These are phyloP conservation scores for Dryobota labecula DNA, from an alignment of 2,888 invertebrate species.

Conservation along the genomic window DNA sequence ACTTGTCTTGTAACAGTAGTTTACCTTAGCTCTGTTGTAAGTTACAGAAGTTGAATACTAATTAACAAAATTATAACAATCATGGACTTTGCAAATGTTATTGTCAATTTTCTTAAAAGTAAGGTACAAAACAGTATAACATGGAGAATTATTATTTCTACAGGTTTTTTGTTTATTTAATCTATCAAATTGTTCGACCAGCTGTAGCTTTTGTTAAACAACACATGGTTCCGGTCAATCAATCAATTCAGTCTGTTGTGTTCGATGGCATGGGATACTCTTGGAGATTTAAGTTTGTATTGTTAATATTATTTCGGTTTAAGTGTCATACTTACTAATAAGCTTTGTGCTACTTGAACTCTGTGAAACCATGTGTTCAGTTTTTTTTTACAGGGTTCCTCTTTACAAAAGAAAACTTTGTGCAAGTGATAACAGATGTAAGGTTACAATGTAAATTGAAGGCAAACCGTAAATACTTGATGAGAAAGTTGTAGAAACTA, in stretches of 20 bases:
- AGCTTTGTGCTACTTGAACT: background rate
- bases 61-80: no score
- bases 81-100: background rate
- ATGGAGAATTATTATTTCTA: background rate
- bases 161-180: background rate
- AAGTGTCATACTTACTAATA: no score
- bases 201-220: conserved; percentile 1
- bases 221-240: conserved; percentile 30
- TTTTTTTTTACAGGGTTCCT: background rate
- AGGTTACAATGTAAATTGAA: conserved; percentile 18
- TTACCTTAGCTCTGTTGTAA: background rate
- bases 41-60: background rate
- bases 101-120: no score
- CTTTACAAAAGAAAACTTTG: conserved; percentile 3
- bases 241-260: conserved; percentile 23
- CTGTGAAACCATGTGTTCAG: background rate
- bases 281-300: background rate
- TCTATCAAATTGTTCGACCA: background rate
- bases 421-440: conserved; percentile 13
- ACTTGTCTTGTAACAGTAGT: background rate
- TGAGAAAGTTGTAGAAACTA: conserved; percentile 58
- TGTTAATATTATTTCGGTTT: background rate
- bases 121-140: background rate
- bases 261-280: background rate
- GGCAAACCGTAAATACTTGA: conserved; percentile 29